Conservation (phyloP, 2,797 vertebrate species). For the Falco cherrug region DNA sequence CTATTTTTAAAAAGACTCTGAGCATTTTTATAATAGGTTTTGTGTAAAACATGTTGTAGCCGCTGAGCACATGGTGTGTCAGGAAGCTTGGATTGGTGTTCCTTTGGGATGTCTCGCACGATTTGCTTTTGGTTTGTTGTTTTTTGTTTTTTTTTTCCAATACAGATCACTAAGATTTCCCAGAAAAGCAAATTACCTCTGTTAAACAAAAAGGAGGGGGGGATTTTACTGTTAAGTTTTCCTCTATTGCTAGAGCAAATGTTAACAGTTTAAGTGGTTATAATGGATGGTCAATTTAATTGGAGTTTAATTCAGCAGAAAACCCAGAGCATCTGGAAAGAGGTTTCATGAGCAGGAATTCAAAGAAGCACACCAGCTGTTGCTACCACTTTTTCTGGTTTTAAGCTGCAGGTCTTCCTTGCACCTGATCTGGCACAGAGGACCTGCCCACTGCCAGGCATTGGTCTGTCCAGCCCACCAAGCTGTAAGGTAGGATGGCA, state of each 20-base stretch:
- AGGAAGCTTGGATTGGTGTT: background rate
- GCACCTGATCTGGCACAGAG: background rate
- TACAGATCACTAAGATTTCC: conserved; percentile 51
- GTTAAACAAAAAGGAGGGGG: background rate
- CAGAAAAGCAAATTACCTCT: conserved; percentile 43
- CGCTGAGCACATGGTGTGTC: background rate
- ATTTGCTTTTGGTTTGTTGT: background rate
- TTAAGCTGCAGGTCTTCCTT: background rate
- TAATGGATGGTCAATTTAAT: conserved; percentile 63
- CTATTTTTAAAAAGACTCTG: conserved; percentile 19
- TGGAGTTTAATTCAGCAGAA: conserved; percentile 70
- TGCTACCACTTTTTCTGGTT: background rate
- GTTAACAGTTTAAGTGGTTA: conserved; percentile 50
- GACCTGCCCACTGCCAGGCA: background rate
- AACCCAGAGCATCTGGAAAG: conserved; percentile 61
- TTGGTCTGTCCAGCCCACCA: background rate
- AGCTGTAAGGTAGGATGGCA: background rate
- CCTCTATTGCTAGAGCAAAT: conserved; percentile 39
- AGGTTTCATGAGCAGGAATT: conserved; percentile 21
- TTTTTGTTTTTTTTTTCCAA: background rate
- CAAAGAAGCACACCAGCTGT: background rate
- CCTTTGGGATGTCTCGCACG: conserved; percentile 28
- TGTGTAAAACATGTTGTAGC: conserved; percentile 20
- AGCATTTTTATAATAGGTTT: conserved; percentile 9
- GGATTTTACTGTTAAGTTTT: conserved; percentile 66